phyloP scores from a whole-genome alignment of 2,888 invertebrate genomes.

The Trichopria drosophilae region DNA sequence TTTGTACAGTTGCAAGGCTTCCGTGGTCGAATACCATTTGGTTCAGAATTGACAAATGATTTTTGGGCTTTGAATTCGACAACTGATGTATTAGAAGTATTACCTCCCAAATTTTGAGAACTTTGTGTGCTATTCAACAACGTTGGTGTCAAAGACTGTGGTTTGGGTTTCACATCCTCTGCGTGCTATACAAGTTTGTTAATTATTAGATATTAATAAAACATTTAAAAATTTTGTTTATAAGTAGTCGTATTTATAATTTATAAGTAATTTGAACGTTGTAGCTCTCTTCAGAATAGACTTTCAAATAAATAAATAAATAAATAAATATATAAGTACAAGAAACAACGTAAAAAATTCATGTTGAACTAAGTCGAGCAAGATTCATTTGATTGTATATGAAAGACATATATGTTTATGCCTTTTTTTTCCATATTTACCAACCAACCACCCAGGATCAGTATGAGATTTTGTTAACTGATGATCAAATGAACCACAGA shows the following conservation, averaged over 20 bases:
- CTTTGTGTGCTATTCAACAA: constrained; percentile 47
- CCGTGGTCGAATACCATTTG: constrained; percentile 68
- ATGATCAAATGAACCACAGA: too few species aligned
- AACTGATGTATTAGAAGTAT: constrained; percentile 42
- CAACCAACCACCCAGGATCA: too few species aligned
- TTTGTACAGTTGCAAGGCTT: constrained; percentile 99
- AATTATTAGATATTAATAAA: not conserved
- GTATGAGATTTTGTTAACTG: too few species aligned
- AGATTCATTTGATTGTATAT: too few species aligned
- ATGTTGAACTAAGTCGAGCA: too few species aligned
- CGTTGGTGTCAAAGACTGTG: constrained; percentile 47
- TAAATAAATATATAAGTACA: too few species aligned
- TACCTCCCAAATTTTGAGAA: constrained; percentile 46
- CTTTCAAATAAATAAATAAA: too few species aligned
- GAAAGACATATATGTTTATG: too few species aligned
- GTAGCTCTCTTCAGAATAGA: not conserved
- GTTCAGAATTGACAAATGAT: constrained; percentile 52
- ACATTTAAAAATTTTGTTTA: not conserved
- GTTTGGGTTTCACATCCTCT: constrained; percentile 50
- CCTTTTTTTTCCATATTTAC: too few species aligned
- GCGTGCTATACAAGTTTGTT: constrained; percentile 32
- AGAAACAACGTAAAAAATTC: too few species aligned
- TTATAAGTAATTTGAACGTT: not conserved
- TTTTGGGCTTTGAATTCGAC: constrained; percentile 48
- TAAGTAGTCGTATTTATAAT: not conserved